Evolutionary conservation across 2,113 vertebrate species (phyloP), one percentile per base, ranked within the genome.

Genomic region (Scytalopus superciliaris): DNA sequence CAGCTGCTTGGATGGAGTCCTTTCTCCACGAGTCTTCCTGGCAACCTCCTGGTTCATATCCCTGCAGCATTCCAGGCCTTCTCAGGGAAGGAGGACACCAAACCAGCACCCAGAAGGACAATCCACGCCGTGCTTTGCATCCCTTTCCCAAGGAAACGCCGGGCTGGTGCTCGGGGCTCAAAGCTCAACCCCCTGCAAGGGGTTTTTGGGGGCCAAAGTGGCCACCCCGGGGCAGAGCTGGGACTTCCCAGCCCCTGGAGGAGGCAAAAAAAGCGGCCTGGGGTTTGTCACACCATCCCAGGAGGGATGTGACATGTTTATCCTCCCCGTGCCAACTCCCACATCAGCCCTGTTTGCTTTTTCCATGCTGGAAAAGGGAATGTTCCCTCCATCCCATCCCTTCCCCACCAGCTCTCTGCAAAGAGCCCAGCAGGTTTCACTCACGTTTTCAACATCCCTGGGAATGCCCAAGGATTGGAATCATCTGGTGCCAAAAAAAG

Each of bases 151-250:
- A 1, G 33, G 31, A 31, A 62, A 33, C 35, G 8, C 4, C 0
- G 23, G 2, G 12, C 31, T 0, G 2, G 13, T 9, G 35, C 79
- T 35, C n/a, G 6, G 68, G 13, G 18, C 31, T 5, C 0, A 17
- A 9, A 25, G 10, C 8, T 4, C 1, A 1, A 11, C 7, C 18
- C 22, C 37, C 23, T 8, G 8, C 49, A 6, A 7, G 21, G 4
- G 24, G 33, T 45, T 37, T 37, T 6, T 7, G 1, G 1, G 72
- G 40, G 67, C 76, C 81, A 86, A 75, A 56, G 35, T 7, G 21
- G 78, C 94, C 56, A 57, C 19, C 55, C 55, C 22, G 60, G n/a
- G 15, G 53, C 66, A 9, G n/a, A 81, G 83, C 90, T 8, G 52
- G 40, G 87, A 22, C 15, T 84, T 63, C 62, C 82, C 19, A 18